phyloP scores from a whole-genome alignment of 2,888 invertebrate species.

The Ochropleura plecta region DNA sequence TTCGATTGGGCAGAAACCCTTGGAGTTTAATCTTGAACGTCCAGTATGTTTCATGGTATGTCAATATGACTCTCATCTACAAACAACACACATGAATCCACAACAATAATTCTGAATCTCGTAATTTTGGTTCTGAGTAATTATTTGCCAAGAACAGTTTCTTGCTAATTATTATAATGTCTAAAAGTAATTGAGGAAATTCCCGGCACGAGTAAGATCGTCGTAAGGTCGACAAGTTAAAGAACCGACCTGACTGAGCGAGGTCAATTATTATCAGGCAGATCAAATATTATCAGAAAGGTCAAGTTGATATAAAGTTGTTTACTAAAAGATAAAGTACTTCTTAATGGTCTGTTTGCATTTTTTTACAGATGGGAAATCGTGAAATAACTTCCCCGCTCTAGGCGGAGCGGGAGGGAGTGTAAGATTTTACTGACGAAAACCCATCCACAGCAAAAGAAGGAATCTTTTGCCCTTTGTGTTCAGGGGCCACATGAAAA shows the following conservation, averaged over 20 bases:
- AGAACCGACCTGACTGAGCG: no score
- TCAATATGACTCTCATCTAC: background rate
- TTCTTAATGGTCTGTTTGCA: background rate
- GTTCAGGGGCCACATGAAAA: no score
- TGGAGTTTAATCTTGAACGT: background rate
- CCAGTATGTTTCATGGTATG: background rate
- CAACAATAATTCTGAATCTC: background rate
- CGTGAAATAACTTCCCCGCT: no score
- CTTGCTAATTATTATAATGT: background rate
- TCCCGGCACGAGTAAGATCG: background rate
- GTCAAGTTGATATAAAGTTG: background rate
- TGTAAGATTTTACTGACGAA: no score
- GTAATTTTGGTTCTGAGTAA: background rate
- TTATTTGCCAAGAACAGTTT: background rate
- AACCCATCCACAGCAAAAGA: no score
- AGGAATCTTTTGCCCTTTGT: no score
- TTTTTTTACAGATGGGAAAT: no score
- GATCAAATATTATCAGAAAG: background rate
- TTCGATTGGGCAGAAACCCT: background rate
- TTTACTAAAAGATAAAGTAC: background rate
- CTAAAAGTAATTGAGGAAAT: conserved; percentile 10
- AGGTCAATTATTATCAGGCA: background rate
- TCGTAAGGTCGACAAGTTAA: background rate
- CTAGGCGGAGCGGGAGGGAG: no score
- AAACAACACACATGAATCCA: background rate